These are phyloP conservation scores for Phalacrocorax pelagicus DNA, from an alignment of 2,113 vertebrate genomes.

Conservation along the genomic window DNA sequence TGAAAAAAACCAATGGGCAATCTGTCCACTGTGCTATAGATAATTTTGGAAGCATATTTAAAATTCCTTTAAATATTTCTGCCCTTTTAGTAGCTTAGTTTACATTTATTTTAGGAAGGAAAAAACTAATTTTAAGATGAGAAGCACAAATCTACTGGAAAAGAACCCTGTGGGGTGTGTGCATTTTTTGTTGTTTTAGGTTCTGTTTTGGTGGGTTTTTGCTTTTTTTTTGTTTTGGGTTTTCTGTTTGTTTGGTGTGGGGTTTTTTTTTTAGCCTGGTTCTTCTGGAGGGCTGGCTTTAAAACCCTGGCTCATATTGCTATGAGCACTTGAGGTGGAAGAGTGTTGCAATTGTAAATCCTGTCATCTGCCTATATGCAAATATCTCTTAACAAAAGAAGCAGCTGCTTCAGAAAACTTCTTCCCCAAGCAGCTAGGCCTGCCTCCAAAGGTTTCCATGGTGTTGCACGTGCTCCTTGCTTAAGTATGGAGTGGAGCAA, in stretches of 20 bases:
- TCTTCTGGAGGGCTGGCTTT: not conserved
- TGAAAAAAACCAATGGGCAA: not conserved
- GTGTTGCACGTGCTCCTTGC: not conserved
- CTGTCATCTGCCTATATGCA: not conserved
- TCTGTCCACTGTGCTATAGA: not conserved
- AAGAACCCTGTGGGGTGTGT: not conserved
- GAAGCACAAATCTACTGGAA: not conserved
- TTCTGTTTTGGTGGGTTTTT: no score
- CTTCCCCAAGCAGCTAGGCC: not conserved
- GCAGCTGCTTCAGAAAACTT: not conserved
- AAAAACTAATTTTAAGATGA: not conserved
- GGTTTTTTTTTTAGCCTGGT: not conserved
- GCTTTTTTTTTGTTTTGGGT: no score
- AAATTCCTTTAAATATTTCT: not conserved
- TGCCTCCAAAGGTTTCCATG: not conserved
- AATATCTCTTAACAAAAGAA: not conserved
- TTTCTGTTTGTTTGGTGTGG: no score
- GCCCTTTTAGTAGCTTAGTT: not conserved
- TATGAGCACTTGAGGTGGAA: not conserved
- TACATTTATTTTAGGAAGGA: not conserved
- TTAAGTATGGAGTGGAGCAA: conserved; percentile 40
- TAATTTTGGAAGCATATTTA: not conserved
- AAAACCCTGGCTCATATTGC: rapidly evolving
- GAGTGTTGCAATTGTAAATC: not conserved
- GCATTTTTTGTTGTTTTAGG: not conserved